phyloP scores from a whole-genome alignment of 2,113 vertebrate species.

The Microtus ochrogaster region DNA sequence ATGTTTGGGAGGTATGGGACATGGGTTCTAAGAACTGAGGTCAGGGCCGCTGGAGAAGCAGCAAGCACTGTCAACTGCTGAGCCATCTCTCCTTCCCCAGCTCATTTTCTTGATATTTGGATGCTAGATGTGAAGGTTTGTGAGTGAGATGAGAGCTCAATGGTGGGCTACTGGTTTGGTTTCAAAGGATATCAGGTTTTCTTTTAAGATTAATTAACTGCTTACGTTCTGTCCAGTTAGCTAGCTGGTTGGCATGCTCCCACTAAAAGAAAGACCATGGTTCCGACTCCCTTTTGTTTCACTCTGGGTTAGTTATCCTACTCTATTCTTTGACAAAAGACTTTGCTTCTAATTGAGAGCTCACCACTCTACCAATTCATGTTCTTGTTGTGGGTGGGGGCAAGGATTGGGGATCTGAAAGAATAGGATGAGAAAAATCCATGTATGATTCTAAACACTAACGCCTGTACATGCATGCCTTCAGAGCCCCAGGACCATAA shows the following conservation, averaged over 20 bases:
- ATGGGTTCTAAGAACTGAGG: not conserved
- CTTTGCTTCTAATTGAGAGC: not conserved
- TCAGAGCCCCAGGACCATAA: not conserved
- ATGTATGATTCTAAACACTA: not conserved
- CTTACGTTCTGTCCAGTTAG: not conserved
- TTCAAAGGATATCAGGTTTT: not conserved
- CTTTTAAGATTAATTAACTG: not conserved
- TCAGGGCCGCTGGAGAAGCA: not conserved
- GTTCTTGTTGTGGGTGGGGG: not conserved
- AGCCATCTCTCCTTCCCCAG: too few relatives aligned
- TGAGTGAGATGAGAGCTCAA: constrained; percentile 7
- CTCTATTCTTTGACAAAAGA: not conserved
- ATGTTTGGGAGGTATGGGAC: not conserved
- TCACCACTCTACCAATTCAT: not conserved
- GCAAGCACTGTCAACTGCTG: not conserved
- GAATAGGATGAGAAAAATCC: not conserved
- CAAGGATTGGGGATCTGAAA: not conserved
- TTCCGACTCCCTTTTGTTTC: not conserved
- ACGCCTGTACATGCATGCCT: not conserved
- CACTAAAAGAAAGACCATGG: not conserved
- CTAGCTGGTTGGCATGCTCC: not conserved
- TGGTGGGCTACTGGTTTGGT: not conserved
- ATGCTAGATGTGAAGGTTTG: not conserved
- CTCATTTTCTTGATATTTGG: not conserved
- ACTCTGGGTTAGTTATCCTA: not conserved